A percentile compares a stretch with the other conserved stretches of the same genome.
Evolutionary conservation across 2,797 vertebrate genomes (phyloP).

Genomic region (Tarsius wallacei): DNA sequence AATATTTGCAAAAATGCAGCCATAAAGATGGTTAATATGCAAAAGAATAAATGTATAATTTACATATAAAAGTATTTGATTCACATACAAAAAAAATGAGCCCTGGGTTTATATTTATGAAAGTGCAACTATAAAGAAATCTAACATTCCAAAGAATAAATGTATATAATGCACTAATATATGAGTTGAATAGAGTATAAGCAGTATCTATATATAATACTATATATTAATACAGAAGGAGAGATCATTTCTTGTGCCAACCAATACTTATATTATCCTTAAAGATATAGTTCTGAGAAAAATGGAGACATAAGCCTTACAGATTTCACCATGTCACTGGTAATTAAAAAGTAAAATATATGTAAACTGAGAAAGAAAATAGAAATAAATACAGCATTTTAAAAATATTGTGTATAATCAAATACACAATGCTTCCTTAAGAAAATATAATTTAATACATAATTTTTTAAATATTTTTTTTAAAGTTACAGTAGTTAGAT

Average conservation of each 20-base stretch:
- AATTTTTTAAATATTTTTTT: background rate
- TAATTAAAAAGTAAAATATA: background rate
- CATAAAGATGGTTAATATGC: background rate
- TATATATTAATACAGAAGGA: background rate
- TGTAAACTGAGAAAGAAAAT: background rate
- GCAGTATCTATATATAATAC: background rate
- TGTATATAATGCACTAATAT: background rate
- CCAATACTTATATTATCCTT: background rate
- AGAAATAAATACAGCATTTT: background rate
- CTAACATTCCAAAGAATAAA: background rate
- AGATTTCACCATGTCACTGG: background rate
- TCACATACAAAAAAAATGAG: background rate
- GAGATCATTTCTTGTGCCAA: background rate
- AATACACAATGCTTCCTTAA: background rate
- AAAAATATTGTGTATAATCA: background rate
- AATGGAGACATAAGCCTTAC: background rate
- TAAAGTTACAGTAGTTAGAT: background rate
- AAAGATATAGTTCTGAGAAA: background rate
- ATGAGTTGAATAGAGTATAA: background rate
- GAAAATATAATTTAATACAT: too few relatives aligned
- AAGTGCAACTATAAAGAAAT: background rate
- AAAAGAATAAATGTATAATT: background rate
- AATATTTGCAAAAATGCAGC: background rate
- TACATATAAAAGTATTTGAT: background rate
- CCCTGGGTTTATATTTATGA: background rate